Base-by-base conservation (phyloP, 2,113 vertebrate genomes). In the Ctenodactylus gundi region DNA sequence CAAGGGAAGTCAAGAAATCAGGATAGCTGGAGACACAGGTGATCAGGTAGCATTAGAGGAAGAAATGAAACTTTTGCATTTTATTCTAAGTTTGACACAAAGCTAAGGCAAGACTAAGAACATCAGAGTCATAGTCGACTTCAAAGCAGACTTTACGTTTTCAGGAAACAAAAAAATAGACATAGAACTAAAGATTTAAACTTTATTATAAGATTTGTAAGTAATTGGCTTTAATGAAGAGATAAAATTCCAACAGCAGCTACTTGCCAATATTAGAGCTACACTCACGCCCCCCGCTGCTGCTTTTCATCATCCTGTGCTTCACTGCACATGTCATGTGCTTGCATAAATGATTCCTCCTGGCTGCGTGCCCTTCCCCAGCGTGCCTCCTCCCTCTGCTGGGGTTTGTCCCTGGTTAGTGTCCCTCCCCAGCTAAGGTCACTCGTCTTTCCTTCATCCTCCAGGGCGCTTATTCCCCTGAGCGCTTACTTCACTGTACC, bases 201-300 rank as follows among this genome's bases (percentile, higher is more conserved):
- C 75, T 53, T 46, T 60, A 34, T 57, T 82, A 46, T 39, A 77
- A 84, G 34, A 58, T 46, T n/a, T 34, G 91, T 44, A 55, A 65
- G 46, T 84, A 93, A 93, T 77, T 87, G 12, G 25, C 20, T 76
- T 73, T 91, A 83, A 65, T 70, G 58, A 93, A n/a, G 64, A 76
- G 86, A 64, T 12, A 80, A 55, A 78, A 44, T 51, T 83, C 15
- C 29, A 72, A 51, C 23, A 60, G 18, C 18, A 70, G 44, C 34
- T 83, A 29, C 77, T 92, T 87, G 67, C 14, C 58, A 78, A 83
- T 39, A 18, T 94, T 80, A 76, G 44, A 89, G 80, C 27, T 25
- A 68, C 70, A 68, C 49, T 34, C 21, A 21, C 39, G 20, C n/a
- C 68, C 53, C 27, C 49, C 39, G 27, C 27, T 12, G 46, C 73